Percentiles rank a stretch among this genome's conserved stretches.
Evolutionary conservation across 2,113 vertebrate species (phyloP).

Genomic region (Platanista minor): DNA sequence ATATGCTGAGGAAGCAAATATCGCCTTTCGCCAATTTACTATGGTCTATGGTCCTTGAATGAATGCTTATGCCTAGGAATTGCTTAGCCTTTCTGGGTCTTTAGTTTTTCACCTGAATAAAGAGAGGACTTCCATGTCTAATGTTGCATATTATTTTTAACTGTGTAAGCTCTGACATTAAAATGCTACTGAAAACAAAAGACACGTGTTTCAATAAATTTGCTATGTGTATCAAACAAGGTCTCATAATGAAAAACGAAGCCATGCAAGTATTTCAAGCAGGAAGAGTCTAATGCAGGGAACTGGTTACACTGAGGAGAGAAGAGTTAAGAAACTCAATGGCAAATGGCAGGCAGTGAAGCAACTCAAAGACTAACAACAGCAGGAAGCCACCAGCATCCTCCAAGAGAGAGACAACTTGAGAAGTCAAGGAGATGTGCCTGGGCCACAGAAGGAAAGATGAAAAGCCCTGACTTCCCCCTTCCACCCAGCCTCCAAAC

Average conservation of each 20-base stretch:
- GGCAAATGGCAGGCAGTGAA: not conserved
- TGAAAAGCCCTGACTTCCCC: not conserved
- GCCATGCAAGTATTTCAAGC: not conserved
- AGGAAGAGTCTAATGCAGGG: not conserved
- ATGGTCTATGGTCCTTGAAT: not conserved
- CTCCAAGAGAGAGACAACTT: not conserved
- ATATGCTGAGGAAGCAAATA: not conserved
- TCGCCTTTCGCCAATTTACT: not conserved
- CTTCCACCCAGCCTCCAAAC: not conserved
- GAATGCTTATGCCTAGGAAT: not conserved
- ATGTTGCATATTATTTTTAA: not conserved
- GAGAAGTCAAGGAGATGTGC: not conserved
- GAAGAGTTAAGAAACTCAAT: not conserved
- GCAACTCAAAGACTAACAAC: not conserved
- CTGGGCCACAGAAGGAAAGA: not conserved
- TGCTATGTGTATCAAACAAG: not conserved
- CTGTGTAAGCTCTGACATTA: not conserved
- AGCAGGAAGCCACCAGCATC: not conserved
- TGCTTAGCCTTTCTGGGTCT: not conserved
- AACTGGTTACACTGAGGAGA: not conserved
- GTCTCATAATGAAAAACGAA: not conserved
- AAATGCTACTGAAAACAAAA: conserved; percentile 27
- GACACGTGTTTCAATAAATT: conserved; percentile 36
- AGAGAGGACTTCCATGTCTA: not conserved
- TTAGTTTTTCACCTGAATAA: conserved; percentile 23